These are phyloP conservation scores for Archocentrus centrarchus DNA, from an alignment of 2,113 vertebrate species.

Conservation along the genomic window DNA sequence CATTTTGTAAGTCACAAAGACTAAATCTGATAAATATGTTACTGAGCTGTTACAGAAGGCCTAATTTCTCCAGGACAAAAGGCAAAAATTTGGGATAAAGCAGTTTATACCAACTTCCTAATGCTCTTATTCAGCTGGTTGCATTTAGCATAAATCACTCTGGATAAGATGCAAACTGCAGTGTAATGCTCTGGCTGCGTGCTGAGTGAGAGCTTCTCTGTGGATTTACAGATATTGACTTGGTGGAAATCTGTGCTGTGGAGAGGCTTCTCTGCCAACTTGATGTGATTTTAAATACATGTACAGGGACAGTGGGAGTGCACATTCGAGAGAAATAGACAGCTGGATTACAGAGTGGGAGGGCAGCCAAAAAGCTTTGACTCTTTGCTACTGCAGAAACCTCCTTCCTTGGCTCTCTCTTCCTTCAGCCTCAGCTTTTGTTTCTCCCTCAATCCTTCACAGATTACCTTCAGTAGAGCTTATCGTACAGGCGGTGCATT, in stretches of 20 bases:
- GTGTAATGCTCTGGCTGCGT: background rate
- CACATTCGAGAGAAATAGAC: conserved; percentile 10
- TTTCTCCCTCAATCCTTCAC: background rate
- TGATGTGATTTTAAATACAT: conserved; percentile 50
- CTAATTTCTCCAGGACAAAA: background rate
- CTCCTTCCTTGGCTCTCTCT: background rate
- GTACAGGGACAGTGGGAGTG: conserved; percentile 1
- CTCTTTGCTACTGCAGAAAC: conserved; percentile 18
- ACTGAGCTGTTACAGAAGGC: background rate
- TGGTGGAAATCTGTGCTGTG: background rate
- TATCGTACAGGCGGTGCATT: conserved; percentile 26
- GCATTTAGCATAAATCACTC: conserved; percentile 21
- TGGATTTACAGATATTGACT: conserved; percentile 52
- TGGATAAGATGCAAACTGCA: background rate
- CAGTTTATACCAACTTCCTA: background rate
- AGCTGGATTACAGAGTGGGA: conserved; percentile 20
- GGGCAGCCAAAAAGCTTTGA: background rate
- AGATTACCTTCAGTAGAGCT: conserved; percentile 1
- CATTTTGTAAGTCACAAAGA: background rate
- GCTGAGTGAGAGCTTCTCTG: conserved; percentile 41
- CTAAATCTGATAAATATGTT: background rate
- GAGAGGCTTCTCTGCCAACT: conserved; percentile 15
- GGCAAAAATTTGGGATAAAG: background rate
- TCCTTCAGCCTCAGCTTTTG: background rate
- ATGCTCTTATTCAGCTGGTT: background rate